These are phyloP conservation scores for Yoshiicerus persimilis DNA, from an alignment of 1,140 invertebrate species.

Conservation along the genomic window DNA sequence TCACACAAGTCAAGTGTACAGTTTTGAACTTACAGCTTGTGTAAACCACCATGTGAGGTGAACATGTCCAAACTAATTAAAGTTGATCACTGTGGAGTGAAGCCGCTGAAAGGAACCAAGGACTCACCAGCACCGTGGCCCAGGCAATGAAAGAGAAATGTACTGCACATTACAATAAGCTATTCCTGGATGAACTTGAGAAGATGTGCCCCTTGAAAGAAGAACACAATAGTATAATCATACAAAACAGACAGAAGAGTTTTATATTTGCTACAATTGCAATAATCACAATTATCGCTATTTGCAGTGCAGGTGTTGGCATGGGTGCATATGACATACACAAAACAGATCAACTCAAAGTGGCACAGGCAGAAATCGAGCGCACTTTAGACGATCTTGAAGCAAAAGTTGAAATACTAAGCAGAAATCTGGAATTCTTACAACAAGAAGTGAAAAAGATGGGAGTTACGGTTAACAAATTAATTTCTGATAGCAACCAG, in stretches of 20 bases:
- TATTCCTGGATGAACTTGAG: not conserved
- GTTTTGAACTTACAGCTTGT: too few relatives aligned
- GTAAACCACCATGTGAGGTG: too few relatives aligned
- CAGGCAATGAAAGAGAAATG: too few relatives aligned
- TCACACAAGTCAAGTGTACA: too few relatives aligned
- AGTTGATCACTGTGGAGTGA: too few relatives aligned
- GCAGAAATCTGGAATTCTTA: not conserved
- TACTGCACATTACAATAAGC: not conserved
- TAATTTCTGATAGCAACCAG: not conserved
- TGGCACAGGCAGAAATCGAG: not conserved
- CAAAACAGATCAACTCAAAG: not conserved
- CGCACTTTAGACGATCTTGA: not conserved
- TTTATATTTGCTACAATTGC: not conserved
- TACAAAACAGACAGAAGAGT: not conserved
- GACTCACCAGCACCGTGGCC: too few relatives aligned
- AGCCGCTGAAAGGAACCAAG: too few relatives aligned
- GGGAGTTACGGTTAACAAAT: not conserved
- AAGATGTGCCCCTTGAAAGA: not conserved
- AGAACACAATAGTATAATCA: too few relatives aligned
- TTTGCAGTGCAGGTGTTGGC: not conserved
- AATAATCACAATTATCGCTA: not conserved
- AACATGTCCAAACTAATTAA: too few relatives aligned
- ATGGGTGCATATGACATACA: not conserved
- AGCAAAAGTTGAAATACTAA: not conserved
- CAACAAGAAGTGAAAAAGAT: conserved; percentile 4